Base-by-base conservation (phyloP, 2,113 vertebrate species). In the Oplegnathus fasciatus region DNA sequence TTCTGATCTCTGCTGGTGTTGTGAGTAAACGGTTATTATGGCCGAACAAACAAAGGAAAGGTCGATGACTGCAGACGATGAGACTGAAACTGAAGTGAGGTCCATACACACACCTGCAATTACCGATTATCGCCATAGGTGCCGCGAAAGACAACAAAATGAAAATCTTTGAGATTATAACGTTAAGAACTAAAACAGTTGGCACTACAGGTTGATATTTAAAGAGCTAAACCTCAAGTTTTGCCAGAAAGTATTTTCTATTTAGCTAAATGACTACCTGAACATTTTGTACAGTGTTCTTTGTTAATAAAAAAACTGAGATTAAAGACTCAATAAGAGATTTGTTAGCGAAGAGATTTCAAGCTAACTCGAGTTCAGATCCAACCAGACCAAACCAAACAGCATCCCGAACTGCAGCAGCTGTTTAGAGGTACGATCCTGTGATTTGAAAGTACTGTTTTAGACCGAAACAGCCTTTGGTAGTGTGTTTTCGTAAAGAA, bases 251-350 rank as follows among this genome's bases (percentile, higher is more conserved):
- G 4, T 34, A 54, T 78, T 85, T 87, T 87, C 46, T 78, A 75
- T 72, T 50, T 32, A 60, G 9, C 74, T 78, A 40, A 79, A 37
- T 9, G 22, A 78, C 76, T 40, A 65, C 28, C 52, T 37, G 66
- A 75, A 46, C 58, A 28, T 84, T 75, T 89, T 85, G n/a, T 89
- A 84, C 22, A 32, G 52, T 42, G 15, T 42, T 84, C 48, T 75
- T 83, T 60, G 26, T 50, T 69, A 24, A 40, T 62, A 9, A 30
- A 28, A n/a, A 42, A 22, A 15, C 34, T 2, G 46, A 62, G 13
- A 55, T 30, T 52, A 62, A 68, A 44, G 66, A 61, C n/a, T 71
- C 6, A 34, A 10, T 10, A 9, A 42, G 42, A 80, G 32, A 54
- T 55, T 57, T 0, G 37, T 77, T 77, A 69, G 66, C 70, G n/a